Conservation (phyloP, 2,888 invertebrate species). For the Hemithea aestivaria region DNA sequence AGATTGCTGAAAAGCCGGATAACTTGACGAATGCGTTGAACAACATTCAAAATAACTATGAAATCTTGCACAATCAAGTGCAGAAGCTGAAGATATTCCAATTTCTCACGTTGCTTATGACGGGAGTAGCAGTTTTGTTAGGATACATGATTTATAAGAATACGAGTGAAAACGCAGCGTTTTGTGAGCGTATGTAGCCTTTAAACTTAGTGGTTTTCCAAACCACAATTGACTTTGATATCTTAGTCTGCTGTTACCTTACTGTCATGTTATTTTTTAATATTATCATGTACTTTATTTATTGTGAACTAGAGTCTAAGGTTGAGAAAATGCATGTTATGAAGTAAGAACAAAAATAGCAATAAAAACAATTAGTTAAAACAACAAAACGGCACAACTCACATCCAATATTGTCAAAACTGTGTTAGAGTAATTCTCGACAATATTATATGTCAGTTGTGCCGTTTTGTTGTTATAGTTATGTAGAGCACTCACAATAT, state of each 20-base stretch:
- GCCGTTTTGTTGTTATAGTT: too few relatives aligned
- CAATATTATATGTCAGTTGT: too few relatives aligned
- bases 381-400: too few relatives aligned
- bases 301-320: conserved; percentile 38
- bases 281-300: conserved; percentile 34
- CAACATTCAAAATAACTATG: conserved; percentile 57
- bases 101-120: conserved; percentile 51
- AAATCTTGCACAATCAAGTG: conserved; percentile 48
- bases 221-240: conserved; percentile 45
- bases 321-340: conserved; percentile 27
- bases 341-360: conserved; percentile 1
- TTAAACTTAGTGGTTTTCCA: conserved; percentile 49
- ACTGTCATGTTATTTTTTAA: conserved; percentile 38
- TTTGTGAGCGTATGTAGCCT: conserved; percentile 64
- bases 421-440: too few relatives aligned
- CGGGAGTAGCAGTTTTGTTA: conserved; percentile 46
- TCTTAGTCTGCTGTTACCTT: conserved; percentile 33
- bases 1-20: conserved; percentile 83
- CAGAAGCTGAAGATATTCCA: conserved; percentile 55
- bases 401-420: too few relatives aligned
- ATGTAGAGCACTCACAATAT: too few relatives aligned
- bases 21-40: conserved; percentile 84
- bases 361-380: too few relatives aligned
- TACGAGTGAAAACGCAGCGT: conserved; percentile 42
- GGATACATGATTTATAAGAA: conserved; percentile 56